Evolutionary conservation across 2,113 vertebrate species (phyloP).

Genomic region (Aphyosemion australe): DNA sequence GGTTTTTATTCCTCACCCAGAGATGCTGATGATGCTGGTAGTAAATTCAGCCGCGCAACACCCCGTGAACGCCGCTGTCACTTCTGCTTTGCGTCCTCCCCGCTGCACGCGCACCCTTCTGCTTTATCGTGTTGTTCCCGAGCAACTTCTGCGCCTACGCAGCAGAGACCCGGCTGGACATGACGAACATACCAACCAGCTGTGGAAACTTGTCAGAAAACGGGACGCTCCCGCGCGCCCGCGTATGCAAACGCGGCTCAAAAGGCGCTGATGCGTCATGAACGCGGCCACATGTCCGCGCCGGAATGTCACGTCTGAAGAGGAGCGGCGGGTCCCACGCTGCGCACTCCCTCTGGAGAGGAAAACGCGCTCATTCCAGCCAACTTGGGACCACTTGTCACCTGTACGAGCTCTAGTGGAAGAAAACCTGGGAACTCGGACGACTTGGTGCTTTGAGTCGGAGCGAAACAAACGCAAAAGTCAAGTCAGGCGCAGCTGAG

Average conservation of each 20-base stretch:
- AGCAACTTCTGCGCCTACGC: slow-evolving; percentile 50
- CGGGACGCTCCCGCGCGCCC: slow-evolving; percentile 9
- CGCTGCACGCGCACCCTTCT: slow-evolving; percentile 11
- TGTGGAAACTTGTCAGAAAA: slow-evolving; percentile 50
- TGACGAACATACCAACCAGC: slow-evolving; percentile 29
- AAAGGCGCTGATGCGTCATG: slow-evolving; percentile 52
- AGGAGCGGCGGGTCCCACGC: slow-evolving; percentile 21
- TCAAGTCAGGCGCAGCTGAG: slow-evolving; percentile 21
- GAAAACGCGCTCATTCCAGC: slow-evolving; percentile 22
- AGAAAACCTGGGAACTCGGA: slow-evolving; percentile 20
- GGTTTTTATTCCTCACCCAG: slow-evolving; percentile 37
- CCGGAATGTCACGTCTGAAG: slow-evolving; percentile 44
- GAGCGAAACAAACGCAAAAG: slow-evolving; percentile 19
- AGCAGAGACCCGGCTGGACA: slow-evolving; percentile 30
- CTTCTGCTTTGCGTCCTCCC: slow-evolving; percentile 12
- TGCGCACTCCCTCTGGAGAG: slow-evolving; percentile 9
- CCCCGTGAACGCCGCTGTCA: slow-evolving; percentile 12
- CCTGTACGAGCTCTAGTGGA: slow-evolving; percentile 49
- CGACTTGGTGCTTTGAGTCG: background rate
- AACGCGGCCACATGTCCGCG: slow-evolving; percentile 20
- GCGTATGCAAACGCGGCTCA: background rate
- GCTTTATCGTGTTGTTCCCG: slow-evolving; percentile 34
- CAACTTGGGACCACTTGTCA: slow-evolving; percentile 53
- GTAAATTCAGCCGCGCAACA: slow-evolving; percentile 41
- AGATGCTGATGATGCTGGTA: slow-evolving; percentile 44